phyloP scores from a whole-genome alignment of 2,888 invertebrate species.

The Amphipoea lucens region DNA sequence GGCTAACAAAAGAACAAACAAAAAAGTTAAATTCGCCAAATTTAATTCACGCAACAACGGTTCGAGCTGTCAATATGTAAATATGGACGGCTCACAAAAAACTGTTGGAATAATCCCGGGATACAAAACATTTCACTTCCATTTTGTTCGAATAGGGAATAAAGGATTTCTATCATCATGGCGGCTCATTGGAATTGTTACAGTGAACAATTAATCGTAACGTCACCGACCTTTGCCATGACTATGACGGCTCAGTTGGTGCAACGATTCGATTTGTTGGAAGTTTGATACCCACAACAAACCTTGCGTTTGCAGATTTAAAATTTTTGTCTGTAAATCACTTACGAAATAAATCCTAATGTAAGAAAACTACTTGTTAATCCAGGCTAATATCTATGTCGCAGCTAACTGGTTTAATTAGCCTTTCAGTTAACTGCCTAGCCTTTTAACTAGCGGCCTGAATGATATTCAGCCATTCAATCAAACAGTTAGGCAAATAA shows the following conservation, averaged over 20 bases:
- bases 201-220: neutral
- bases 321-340: neutral
- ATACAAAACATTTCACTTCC: constrained; percentile 44
- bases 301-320: neutral
- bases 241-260: neutral
- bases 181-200: neutral
- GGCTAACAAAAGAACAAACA: constrained; percentile 38
- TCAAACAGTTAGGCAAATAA: no score
- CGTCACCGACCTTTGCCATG: neutral
- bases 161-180: constrained; percentile 38
- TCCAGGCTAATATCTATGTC: neutral
- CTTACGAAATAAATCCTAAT: neutral
- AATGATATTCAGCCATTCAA: no score
- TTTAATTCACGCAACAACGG: constrained; percentile 60
- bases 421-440: no score
- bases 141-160: constrained; percentile 30
- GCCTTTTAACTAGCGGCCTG: no score
- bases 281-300: neutral
- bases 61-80: constrained; percentile 62
- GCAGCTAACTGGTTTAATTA: no score
- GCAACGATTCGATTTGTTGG: neutral
- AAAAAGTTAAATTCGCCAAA: constrained; percentile 44
- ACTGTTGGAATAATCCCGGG: constrained; percentile 45
- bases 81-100: constrained; percentile 50
- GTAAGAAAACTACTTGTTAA: neutral